phyloP scores from a whole-genome alignment of 2,888 invertebrate genomes.

The Incurvaria masculella region DNA sequence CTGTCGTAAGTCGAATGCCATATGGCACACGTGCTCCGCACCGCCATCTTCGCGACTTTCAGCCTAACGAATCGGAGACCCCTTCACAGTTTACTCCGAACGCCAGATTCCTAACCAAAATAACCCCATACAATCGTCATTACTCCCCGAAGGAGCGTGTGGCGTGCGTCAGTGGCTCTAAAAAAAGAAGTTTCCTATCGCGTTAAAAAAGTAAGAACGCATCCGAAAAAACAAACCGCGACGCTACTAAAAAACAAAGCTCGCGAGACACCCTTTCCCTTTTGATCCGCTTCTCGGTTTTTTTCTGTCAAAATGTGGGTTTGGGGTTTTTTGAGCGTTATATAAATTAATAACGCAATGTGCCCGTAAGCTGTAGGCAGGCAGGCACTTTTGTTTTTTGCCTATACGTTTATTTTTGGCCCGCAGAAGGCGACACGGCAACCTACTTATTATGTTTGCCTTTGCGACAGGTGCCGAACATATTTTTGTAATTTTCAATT shows the following conservation, averaged over 20 bases:
- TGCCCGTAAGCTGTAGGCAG: conserved; percentile 49
- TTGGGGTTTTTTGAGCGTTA: conserved; percentile 46
- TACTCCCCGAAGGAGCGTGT: not conserved
- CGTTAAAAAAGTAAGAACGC: conserved; percentile 54
- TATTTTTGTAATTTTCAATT: no score
- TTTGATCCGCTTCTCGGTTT: conserved; percentile 47
- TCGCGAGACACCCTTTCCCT: conserved; percentile 51
- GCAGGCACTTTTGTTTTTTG: conserved; percentile 53
- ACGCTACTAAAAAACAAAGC: conserved; percentile 46
- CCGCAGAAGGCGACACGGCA: conserved; percentile 38
- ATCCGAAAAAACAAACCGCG: conserved; percentile 53
- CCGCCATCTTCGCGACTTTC: not conserved
- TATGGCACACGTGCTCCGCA: not conserved
- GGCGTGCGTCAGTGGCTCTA: conserved; percentile 40
- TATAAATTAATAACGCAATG: conserved; percentile 58
- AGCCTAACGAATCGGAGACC: not conserved
- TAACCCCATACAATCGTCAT: not conserved
- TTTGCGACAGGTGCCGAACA: conserved; percentile 43
- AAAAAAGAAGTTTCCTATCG: conserved; percentile 50
- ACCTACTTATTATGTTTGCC: conserved; percentile 40
- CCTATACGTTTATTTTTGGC: conserved; percentile 44
- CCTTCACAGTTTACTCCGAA: not conserved
- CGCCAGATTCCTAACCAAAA: not conserved
- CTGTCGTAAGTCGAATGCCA: not conserved
- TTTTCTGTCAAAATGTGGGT: conserved; percentile 46